phyloP scores from a whole-genome alignment of 2,888 invertebrate species.

The Priocnemis perturbator region DNA sequence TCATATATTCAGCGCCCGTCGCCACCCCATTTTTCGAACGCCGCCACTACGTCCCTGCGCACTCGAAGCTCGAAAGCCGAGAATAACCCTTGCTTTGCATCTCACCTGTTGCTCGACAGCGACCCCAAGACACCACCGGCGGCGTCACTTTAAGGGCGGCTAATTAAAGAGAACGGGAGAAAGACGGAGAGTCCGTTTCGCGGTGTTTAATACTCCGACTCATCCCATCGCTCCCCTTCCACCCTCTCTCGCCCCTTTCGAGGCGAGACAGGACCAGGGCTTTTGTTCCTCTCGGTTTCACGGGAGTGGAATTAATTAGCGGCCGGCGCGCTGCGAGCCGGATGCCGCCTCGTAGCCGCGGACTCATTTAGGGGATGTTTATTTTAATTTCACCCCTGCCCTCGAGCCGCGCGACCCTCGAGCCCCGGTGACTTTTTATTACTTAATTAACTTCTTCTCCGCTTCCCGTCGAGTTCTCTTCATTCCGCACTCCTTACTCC shows the following conservation, averaged over 20 bases:
- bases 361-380: conserved; percentile 73
- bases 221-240: conserved; percentile 51
- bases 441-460: conserved; percentile 69
- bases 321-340: conserved; percentile 51
- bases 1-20: too few relatives aligned
- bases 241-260: conserved; percentile 38
- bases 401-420: conserved; percentile 26
- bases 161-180: conserved; percentile 69
- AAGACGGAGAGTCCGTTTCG: conserved; percentile 68
- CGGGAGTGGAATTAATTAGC: conserved; percentile 72
- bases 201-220: conserved; percentile 70
- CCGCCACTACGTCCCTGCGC: too few relatives aligned
- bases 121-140: conserved; percentile 66
- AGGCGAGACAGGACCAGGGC: conserved; percentile 30
- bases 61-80: conserved; percentile 57
- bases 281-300: conserved; percentile 68
- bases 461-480: conserved; percentile 14
- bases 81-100: conserved; percentile 75
- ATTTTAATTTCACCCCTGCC: conserved; percentile 69
- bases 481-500: too few relatives aligned
- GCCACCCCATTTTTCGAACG: too few relatives aligned
- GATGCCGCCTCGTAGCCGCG: conserved; percentile 22
- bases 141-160: conserved; percentile 62
- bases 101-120: conserved; percentile 72
- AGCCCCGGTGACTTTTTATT: conserved; percentile 68